Percentiles rank a stretch among this genome's conserved stretches.
Evolutionary conservation across 2,113 vertebrate genomes (phyloP).

Genomic region (Chloebia gouldiae): DNA sequence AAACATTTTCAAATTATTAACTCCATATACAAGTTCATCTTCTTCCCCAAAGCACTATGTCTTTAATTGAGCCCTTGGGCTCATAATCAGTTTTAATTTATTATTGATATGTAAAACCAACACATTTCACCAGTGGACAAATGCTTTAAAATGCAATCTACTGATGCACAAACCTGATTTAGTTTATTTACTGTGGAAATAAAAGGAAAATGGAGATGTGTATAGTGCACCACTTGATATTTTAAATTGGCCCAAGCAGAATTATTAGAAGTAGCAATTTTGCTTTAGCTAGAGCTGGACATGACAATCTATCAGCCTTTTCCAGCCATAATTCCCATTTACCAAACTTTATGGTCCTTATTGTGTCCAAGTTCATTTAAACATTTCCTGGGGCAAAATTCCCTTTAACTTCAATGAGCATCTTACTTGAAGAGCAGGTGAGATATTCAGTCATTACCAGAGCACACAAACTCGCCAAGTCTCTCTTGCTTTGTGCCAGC

Average conservation of each 20-base stretch:
- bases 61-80: slow-evolving; percentile 65
- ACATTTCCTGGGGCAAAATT: slow-evolving; percentile 25
- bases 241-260: background rate
- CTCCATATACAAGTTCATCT: slow-evolving; percentile 35
- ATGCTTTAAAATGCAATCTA: slow-evolving; percentile 52
- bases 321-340: background rate
- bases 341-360: background rate
- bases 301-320: background rate
- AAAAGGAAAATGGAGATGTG: background rate
- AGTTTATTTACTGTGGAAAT: background rate
- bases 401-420: background rate
- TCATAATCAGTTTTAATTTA: slow-evolving; percentile 60
- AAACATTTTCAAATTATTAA: slow-evolving; percentile 55
- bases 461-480: background rate
- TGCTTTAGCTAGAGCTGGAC: background rate
- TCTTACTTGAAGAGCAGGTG: slow-evolving; percentile 11
- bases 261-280: background rate
- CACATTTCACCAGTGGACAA: slow-evolving; percentile 30
- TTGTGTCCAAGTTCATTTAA: background rate
- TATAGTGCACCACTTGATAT: background rate
- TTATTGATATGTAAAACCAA: slow-evolving; percentile 41
- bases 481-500: background rate
- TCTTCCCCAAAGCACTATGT: slow-evolving; percentile 21
- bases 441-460: slow-evolving; percentile 3
- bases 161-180: background rate